A percentile compares a stretch with the other conserved stretches of the same genome.
Evolutionary conservation across 2,888 invertebrate species (phyloP).

Genomic region (Acanthosoma haemorrhoidale): DNA sequence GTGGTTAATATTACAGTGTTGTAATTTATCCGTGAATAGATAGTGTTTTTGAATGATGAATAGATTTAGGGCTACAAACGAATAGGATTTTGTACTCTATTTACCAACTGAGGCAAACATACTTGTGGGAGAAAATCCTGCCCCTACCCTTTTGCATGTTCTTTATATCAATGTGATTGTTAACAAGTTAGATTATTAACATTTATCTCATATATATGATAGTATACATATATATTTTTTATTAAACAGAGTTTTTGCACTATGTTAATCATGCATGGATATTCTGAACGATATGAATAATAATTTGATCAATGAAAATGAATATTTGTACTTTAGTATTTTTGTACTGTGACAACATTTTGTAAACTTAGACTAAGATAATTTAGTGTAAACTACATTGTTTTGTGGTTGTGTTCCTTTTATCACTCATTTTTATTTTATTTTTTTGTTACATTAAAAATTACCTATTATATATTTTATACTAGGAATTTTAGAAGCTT

Average conservation of each 20-base stretch:
- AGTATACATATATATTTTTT: slow-evolving; percentile 42
- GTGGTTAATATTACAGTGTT: slow-evolving; percentile 9
- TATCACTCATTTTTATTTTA: slow-evolving; percentile 39
- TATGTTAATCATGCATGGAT: slow-evolving; percentile 43
- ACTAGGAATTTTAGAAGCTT: slow-evolving; percentile 36
- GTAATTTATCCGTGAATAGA: slow-evolving; percentile 24
- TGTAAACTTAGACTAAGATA: slow-evolving; percentile 38
- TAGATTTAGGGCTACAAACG: slow-evolving; percentile 27
- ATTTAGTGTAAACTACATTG: slow-evolving; percentile 40
- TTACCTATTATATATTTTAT: slow-evolving; percentile 34
- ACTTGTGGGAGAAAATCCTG: slow-evolving; percentile 20
- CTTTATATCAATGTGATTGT: slow-evolving; percentile 38
- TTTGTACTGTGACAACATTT: slow-evolving; percentile 44
- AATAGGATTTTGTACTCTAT: slow-evolving; percentile 27
- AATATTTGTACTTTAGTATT: slow-evolving; percentile 43
- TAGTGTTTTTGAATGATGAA: slow-evolving; percentile 20
- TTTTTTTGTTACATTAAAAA: slow-evolving; percentile 30
- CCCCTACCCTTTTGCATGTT: slow-evolving; percentile 36
- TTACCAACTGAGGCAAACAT: slow-evolving; percentile 10
- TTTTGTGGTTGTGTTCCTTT: slow-evolving; percentile 42
- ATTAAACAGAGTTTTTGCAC: slow-evolving; percentile 40
- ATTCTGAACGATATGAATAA: slow-evolving; percentile 33
- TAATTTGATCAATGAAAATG: slow-evolving; percentile 35
- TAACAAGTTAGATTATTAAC: slow-evolving; percentile 37
- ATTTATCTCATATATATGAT: slow-evolving; percentile 37